These are phyloP conservation scores for Synanthedon myopaeformis DNA, from an alignment of 2,888 invertebrate genomes.

Conservation along the genomic window DNA sequence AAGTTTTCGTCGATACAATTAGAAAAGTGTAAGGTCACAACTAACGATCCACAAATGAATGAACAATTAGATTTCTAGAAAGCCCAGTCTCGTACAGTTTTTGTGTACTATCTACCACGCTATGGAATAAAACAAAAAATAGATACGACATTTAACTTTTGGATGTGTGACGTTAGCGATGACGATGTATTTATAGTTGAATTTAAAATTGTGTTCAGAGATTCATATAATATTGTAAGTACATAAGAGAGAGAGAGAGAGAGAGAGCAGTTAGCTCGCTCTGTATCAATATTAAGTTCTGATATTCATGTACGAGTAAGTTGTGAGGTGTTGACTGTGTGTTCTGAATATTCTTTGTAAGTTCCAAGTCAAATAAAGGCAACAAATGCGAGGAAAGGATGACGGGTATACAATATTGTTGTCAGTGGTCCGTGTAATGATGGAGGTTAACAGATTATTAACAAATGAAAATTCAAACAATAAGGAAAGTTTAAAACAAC, in stretches of 20 bases:
- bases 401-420: conserved; percentile 33
- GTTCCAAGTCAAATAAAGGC: conserved; percentile 39
- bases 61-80: conserved; percentile 42
- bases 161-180: conserved; percentile 9
- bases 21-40: too few species aligned
- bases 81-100: conserved; percentile 65
- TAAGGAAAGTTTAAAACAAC: conserved; percentile 29
- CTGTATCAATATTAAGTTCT: neutral
- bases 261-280: neutral
- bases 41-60: conserved; percentile 41
- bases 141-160: conserved; percentile 10
- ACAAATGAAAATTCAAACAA: conserved; percentile 26
- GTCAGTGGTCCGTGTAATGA: conserved; percentile 42
- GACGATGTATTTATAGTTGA: conserved; percentile 7
- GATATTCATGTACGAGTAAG: neutral
- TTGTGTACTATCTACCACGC: conserved; percentile 29
- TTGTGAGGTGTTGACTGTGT: neutral
- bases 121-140: conserved; percentile 12
- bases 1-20: too few species aligned
- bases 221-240: neutral
- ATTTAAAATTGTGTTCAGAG: neutral
- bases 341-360: conserved; percentile 29
- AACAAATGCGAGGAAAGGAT: conserved; percentile 31
- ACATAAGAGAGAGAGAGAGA: too few species aligned
- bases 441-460: conserved; percentile 40